Evolutionary conservation across 2,797 vertebrate genomes (phyloP).

Genomic region (Hemibagrus guttatus): DNA sequence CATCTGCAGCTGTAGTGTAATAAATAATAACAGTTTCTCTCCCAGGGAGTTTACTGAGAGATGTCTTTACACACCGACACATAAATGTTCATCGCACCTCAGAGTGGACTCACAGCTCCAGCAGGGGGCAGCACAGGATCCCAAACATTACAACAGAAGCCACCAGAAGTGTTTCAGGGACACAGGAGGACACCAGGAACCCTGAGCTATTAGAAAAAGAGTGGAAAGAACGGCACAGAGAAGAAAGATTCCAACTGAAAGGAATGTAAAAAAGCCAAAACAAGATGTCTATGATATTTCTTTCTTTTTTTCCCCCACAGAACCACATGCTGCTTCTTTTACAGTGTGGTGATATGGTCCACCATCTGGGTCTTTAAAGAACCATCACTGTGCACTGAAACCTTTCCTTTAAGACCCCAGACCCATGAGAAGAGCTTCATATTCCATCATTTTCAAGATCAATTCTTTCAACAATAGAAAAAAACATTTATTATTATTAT

Average conservation of each 20-base stretch:
- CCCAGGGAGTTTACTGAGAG: background rate
- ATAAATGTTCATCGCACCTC: too few relatives aligned
- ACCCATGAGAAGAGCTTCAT: too few relatives aligned
- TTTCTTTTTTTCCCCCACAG: too few relatives aligned
- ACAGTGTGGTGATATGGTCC: background rate
- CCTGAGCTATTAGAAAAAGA: too few relatives aligned
- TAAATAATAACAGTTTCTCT: background rate
- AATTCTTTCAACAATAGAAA: background rate
- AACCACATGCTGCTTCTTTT: background rate
- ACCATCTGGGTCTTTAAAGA: background rate
- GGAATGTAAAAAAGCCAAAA: background rate
- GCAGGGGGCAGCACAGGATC: background rate
- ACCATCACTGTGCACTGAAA: background rate
- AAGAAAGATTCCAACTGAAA: background rate
- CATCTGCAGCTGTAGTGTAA: background rate
- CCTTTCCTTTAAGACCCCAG: background rate
- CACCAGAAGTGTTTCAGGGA: background rate
- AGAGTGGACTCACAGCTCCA: background rate
- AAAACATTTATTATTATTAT: background rate
- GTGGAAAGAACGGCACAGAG: background rate
- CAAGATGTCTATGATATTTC: background rate
- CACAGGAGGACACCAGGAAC: background rate
- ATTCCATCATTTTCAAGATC: background rate
- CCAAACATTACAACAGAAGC: background rate
- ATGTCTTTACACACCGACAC: background rate